Evolutionary conservation across 2,888 invertebrate species (phyloP), one percentile per base, ranked within the genome.

Genomic region (Athalia circularis): DNA sequence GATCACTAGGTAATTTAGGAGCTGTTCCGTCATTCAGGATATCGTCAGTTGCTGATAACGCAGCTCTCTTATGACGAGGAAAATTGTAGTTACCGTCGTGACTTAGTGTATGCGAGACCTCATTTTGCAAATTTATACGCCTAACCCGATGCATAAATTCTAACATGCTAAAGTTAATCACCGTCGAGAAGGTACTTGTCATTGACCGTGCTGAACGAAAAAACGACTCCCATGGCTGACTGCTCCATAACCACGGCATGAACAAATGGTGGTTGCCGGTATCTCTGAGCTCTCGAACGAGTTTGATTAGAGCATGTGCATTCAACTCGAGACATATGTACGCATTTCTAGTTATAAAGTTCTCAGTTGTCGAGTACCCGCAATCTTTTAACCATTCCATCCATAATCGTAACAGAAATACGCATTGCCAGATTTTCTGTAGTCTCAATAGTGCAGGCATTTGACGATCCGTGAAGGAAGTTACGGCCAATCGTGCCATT

Each of bases 151-250:
- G 77, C 11, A 79, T 8, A 11, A 82, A 77, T 13, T 82, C 80
- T 68, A 65, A 4, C 74, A 80, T 62, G 47, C 62, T 62, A 62
- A 78, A 81, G 67, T 81, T 82, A 3, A 80, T 79, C 5, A 77
- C 29, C 5, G 80, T 82, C 2, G 80, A 79, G n/a, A 78, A 74
- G 9, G 81, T 80, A 4, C 70, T 72, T 4, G 82, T 80, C 80
- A 81, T 79, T 3, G 80, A 80, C 13, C 81, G 74, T 8, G 79
- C 77, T 65, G 75, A 13, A 29, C 75, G 13, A 50, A 80, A 81
- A 43, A 78, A 70, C n/a, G 65, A 77, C 50, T 82, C 81, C 62
- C 80, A 80, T 15, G 77, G 76, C 59, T 81, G 82, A 15, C 79
- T 78, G 15, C 78, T 70, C 50, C 65, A 77, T 4, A 80, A 75